Base-by-base conservation (phyloP, 2,888 invertebrate genomes). In the Macrophya annulata region DNA sequence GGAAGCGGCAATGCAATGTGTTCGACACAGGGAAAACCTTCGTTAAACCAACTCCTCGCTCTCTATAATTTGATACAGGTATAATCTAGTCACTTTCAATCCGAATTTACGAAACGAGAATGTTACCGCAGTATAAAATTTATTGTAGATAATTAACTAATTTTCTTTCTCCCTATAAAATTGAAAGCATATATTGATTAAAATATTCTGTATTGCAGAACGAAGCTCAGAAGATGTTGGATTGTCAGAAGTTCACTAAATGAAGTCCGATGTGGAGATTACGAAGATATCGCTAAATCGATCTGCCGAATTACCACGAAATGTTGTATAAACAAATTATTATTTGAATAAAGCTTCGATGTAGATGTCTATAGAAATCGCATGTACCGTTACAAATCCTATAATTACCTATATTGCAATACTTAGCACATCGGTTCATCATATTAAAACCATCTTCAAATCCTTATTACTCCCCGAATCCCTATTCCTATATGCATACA, bases 11-110 rank as follows among this genome's bases (percentile, higher is more conserved):
- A 84, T 74, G 71, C 85, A 72, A 76, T 86, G n/a, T 89, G 89
- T 77, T 25, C 86, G 0, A 45, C 86, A 5, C 88, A 86, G 51
- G 88, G 72, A 12, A 88, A 86, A 86, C 89, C 90, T 15, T 81
- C 88, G 0, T 12, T 91, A 71, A 90, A 91, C 51, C 89, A 90
- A 83, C 84, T 91, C 43, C 85, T 90, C 17, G 89, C 88, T 85
- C 74, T 91, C 31, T 90, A 91, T 72, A 87, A 87, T 86, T 85
- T 90, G 9, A 89, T 91, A 76, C 91, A 90, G 89, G 91, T 62
- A 74, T 17, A 10, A 45, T n/a, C 77, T 25, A n/a, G 48, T 43
- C 12, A 37, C 4, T 17, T 77, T 55, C 25, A 15, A 31, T 77
- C 31, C 21, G 4, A 48, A 48, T 10, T 48, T 48, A 48, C 1